Evolutionary conservation across 2,797 vertebrate species (phyloP).

Genomic region (Cyprinella venusta): DNA sequence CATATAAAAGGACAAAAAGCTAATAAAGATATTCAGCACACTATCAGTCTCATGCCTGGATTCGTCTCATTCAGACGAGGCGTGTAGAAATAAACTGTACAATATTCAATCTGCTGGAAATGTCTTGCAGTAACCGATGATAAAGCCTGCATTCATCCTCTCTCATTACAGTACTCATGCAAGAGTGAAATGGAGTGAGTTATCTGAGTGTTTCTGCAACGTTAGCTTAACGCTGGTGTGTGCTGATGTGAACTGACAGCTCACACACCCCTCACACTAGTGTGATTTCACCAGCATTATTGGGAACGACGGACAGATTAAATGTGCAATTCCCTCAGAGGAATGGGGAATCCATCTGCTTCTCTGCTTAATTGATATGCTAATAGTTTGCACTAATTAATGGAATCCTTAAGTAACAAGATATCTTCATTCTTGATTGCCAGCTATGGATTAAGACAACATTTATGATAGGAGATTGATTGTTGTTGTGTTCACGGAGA

Average conservation of each 20-base stretch:
- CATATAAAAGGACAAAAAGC: not conserved
- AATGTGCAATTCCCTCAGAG: constrained; percentile 83
- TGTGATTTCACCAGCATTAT: constrained; percentile 79
- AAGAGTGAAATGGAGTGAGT: constrained; percentile 57
- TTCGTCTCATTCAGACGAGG: not conserved
- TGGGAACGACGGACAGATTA: constrained; percentile 88
- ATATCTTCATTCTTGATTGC: constrained; percentile 74
- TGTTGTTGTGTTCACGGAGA: not conserved
- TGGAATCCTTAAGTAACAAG: constrained; percentile 77
- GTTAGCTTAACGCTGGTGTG: constrained; percentile 65
- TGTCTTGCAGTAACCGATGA: not conserved
- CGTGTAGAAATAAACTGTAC: not conserved
- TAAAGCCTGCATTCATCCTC: constrained; percentile 22
- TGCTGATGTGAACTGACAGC: constrained; percentile 81
- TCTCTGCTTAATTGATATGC: constrained; percentile 85
- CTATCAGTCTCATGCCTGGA: not conserved
- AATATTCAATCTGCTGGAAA: not conserved
- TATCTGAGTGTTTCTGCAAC: constrained; percentile 56
- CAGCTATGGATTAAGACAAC: constrained; percentile 74
- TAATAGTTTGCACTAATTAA: constrained; percentile 72
- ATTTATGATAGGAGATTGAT: constrained; percentile 64
- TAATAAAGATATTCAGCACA: not conserved
- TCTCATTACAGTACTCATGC: not conserved
- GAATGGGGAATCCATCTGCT: constrained; percentile 78
- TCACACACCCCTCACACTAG: constrained; percentile 78